A percentile compares a stretch with the other conserved stretches of the same genome.
Evolutionary conservation across 2,888 invertebrate species (phyloP).

Genomic region (Isotomurus palustris): DNA sequence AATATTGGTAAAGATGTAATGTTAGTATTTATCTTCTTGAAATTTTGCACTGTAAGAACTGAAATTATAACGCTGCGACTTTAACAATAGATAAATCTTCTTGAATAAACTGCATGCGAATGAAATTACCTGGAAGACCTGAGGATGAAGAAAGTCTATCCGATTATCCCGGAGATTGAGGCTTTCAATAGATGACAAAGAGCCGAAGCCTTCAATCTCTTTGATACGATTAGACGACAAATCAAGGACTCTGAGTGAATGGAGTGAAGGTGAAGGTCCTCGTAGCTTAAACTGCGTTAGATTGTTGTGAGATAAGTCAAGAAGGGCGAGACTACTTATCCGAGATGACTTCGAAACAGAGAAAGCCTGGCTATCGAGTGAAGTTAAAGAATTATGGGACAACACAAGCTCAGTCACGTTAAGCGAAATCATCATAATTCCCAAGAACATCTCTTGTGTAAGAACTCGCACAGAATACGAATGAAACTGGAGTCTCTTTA

Average conservation of each 20-base stretch:
- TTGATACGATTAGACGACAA: slow-evolving; percentile 43
- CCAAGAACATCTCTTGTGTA: slow-evolving; percentile 31
- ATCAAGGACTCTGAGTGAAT: slow-evolving; percentile 43
- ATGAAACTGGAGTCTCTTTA: slow-evolving; percentile 40
- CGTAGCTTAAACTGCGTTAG: too few relatives aligned
- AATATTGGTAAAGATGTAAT: too few relatives aligned
- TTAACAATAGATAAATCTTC: too few relatives aligned
- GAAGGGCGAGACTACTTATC: too few relatives aligned
- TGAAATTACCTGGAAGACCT: slow-evolving; percentile 45
- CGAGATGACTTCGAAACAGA: too few relatives aligned
- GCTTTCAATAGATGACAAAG: slow-evolving; percentile 40
- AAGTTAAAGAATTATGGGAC: slow-evolving; percentile 38
- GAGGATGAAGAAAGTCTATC: slow-evolving; percentile 38
- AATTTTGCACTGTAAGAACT: too few relatives aligned
- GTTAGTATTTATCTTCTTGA: too few relatives aligned
- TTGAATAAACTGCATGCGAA: too few relatives aligned
- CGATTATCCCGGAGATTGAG: slow-evolving; percentile 46
- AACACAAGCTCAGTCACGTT: slow-evolving; percentile 42
- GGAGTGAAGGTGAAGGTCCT: too few relatives aligned
- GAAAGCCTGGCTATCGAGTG: slow-evolving; percentile 40
- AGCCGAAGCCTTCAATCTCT: slow-evolving; percentile 34
- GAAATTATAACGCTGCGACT: too few relatives aligned
- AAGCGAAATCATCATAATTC: slow-evolving; percentile 31
- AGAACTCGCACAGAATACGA: slow-evolving; percentile 37
- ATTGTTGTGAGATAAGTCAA: too few relatives aligned